Conservation (phyloP, 2,888 invertebrate genomes). For the Microdon myrmicae region DNA sequence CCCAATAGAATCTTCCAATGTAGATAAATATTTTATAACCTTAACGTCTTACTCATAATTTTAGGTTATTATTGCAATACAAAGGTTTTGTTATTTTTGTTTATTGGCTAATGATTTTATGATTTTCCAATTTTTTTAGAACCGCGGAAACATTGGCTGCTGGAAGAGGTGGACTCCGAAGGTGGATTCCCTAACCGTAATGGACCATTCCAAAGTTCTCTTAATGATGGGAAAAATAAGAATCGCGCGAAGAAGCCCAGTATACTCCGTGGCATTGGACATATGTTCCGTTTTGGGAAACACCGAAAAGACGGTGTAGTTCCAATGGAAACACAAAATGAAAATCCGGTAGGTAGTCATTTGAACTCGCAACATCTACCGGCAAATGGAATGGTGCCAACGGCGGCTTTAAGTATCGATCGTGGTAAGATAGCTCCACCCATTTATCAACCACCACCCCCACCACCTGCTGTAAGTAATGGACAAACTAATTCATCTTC, state of each 20-base stretch:
- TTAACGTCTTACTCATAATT: no score
- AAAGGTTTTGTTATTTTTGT: no score
- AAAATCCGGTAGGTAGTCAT: conserved; percentile 54
- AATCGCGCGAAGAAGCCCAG: conserved; percentile 77
- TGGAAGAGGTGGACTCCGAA: conserved; percentile 76
- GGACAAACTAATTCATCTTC: conserved; percentile 53
- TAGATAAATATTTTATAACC: no score
- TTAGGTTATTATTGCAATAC: no score
- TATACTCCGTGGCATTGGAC: conserved; percentile 73
- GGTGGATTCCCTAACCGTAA: conserved; percentile 76
- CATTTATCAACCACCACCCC: conserved; percentile 66
- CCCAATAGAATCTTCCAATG: no score
- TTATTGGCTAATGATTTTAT: no score
- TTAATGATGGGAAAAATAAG: conserved; percentile 74
- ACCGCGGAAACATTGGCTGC: conserved; percentile 83
- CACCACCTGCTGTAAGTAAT: conserved; percentile 59
- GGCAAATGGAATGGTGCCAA: conserved; percentile 56
- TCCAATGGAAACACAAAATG: conserved; percentile 63
- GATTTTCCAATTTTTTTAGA: no score
- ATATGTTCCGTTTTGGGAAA: conserved; percentile 70
- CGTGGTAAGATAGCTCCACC: conserved; percentile 63
- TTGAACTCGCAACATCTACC: conserved; percentile 52
- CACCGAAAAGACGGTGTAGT: conserved; percentile 71
- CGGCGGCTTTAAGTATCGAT: conserved; percentile 61
- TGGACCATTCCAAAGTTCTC: conserved; percentile 81